Evolutionary conservation across 2,797 vertebrate species (phyloP), one percentile per base, ranked within the genome.

Genomic region (Hippoglossus hippoglossus): DNA sequence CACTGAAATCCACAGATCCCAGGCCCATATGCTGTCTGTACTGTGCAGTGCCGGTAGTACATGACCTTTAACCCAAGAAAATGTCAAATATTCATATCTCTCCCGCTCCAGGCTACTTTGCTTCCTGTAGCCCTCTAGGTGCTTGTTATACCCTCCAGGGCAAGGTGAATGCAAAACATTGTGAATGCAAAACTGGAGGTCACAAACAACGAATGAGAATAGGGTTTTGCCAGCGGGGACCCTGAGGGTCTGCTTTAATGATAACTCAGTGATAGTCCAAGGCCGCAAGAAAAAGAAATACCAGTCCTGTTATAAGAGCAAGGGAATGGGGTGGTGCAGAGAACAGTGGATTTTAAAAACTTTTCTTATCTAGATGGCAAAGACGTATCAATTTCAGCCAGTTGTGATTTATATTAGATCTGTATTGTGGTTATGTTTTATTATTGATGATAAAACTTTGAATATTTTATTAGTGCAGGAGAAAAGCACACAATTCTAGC

Each of bases 221-320:
- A 19, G 12, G 31, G 3, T 73, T 77, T 69, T 49, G 78, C 87
- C 77, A 47, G 67, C 49, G 25, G 89, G 73, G 58, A 57, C 79
- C 88, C 84, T 19, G 79, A 76, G 86, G 88, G 69, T 81, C 26
- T 53, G 67, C 87, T 88, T 88, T 85, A 87, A 92, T 87, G 85
- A 82, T 79, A 60, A 50, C 25, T 49, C 62, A 24, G 69, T 73
- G 44, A 65, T 75, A 61, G 66, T 75, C 11, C 1, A 31, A 75
- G 50, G 22, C 77, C 60, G 64, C 41, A 10, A 69, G 31, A 67
- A 39, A 39, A 63, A 24, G 16, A 71, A 76, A 56, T 2, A 46
- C 47, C 57, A 58, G 24, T 25, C 54, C 11, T 76, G 58, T 72
- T 68, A 64, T 4, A 26, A 62, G n/a, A 1, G 24, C 26, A 47